Conservation (phyloP, 2,113 vertebrate species). For the Crotalus tigris region DNA sequence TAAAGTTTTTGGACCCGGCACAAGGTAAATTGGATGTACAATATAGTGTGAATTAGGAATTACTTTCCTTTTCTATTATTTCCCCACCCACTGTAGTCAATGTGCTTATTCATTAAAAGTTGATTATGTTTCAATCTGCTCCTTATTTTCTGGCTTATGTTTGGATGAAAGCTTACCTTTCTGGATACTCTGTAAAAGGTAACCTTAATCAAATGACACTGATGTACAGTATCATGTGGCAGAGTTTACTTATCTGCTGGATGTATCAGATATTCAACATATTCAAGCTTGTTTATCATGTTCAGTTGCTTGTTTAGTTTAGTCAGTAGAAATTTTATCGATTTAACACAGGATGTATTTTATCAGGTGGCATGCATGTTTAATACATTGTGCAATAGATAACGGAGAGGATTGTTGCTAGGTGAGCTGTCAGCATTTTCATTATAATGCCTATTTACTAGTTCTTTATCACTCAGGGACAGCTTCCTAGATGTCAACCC, state of each 20-base stretch:
- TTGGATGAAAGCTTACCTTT: not conserved
- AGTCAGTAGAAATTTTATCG: constrained; percentile 65
- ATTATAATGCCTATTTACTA: constrained; percentile 51
- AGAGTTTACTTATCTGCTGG: constrained; percentile 64
- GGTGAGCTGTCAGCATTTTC: constrained; percentile 55
- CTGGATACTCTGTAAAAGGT: constrained; percentile 31
- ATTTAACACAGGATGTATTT: constrained; percentile 59
- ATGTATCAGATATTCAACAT: constrained; percentile 61
- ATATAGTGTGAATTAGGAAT: not conserved
- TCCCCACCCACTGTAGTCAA: constrained; percentile 10
- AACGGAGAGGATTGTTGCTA: constrained; percentile 27
- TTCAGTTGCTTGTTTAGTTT: constrained; percentile 60
- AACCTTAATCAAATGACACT: constrained; percentile 59
- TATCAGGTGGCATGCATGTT: constrained; percentile 59
- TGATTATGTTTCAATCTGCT: constrained; percentile 18
- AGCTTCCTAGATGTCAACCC: constrained; percentile 41
- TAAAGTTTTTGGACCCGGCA: not conserved
- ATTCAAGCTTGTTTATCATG: constrained; percentile 58
- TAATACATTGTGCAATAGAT: constrained; percentile 61
- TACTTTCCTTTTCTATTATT: not conserved
- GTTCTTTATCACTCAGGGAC: constrained; percentile 51
- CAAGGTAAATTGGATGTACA: not conserved
- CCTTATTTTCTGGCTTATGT: constrained; percentile 6
- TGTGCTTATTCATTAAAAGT: constrained; percentile 18
- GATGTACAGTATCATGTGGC: constrained; percentile 58